These are phyloP conservation scores for Sus scrofa DNA, from an alignment of 2,113 vertebrate species.

Conservation along the genomic window DNA sequence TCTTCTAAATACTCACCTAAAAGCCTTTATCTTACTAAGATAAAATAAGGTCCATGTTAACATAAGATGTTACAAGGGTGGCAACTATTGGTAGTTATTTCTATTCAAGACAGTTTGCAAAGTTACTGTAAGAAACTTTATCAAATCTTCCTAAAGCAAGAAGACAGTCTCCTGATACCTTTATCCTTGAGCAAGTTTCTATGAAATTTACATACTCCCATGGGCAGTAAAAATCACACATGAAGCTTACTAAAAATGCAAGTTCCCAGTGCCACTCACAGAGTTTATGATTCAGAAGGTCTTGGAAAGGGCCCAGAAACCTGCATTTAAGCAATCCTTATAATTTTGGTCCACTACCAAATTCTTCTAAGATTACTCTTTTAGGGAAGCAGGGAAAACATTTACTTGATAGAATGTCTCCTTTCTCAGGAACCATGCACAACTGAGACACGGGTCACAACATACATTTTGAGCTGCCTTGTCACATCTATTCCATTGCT, in stretches of 20 bases:
- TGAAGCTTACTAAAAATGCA: not conserved
- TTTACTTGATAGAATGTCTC: not conserved
- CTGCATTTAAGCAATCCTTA: not conserved
- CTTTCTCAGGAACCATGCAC: not conserved
- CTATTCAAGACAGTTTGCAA: slow-evolving; percentile 17
- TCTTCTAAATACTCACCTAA: not conserved
- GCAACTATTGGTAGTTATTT: not conserved
- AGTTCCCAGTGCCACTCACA: not conserved
- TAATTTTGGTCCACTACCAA: not conserved
- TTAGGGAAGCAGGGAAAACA: not conserved
- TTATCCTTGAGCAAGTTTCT: not conserved
- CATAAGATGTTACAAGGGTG: not conserved
- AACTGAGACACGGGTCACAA: not conserved
- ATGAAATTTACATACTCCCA: not conserved
- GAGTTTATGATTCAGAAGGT: not conserved
- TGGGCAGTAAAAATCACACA: not conserved
- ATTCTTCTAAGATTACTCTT: not conserved
- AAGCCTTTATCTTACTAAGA: not conserved
- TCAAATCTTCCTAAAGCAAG: not conserved
- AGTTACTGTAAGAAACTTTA: not conserved
- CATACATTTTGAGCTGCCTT: not conserved
- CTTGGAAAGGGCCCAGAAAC: not conserved
- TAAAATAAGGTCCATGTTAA: not conserved
- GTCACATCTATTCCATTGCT: not conserved
- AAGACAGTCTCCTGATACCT: not conserved